These are phyloP conservation scores for Zygaena filipendulae DNA, from an alignment of 2,888 invertebrate genomes.

Conservation along the genomic window DNA sequence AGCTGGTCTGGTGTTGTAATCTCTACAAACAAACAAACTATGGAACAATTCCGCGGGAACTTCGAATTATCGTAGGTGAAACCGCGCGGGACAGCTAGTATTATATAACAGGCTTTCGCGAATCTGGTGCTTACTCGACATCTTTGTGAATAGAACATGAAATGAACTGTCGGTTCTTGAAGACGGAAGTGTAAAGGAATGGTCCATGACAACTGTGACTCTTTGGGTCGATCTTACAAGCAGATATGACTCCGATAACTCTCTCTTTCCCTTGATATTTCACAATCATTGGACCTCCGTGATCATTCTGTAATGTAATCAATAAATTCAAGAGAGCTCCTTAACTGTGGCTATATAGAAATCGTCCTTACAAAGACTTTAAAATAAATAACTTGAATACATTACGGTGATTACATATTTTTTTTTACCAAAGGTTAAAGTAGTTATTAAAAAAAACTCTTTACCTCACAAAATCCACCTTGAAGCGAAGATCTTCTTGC, in stretches of 20 bases:
- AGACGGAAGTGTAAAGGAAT: constrained; percentile 54
- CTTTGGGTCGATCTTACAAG: constrained; percentile 57
- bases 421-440: no score
- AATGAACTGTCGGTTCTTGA: constrained; percentile 50
- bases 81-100: no score
- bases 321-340: not conserved
- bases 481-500: constrained; percentile 38
- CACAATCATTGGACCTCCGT: constrained; percentile 52
- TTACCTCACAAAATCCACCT: constrained; percentile 58
- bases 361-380: no score
- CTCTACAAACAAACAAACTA: no score
- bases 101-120: no score
- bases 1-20: no score
- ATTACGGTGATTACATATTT: no score
- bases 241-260: constrained; percentile 51
- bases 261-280: constrained; percentile 44
- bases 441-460: no score
- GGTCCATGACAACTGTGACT: constrained; percentile 55
- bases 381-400: no score
- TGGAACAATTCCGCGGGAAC: no score
- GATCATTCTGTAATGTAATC: constrained; percentile 39
- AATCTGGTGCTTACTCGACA: constrained; percentile 47
- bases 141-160: constrained; percentile 55
- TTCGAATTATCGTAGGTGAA: no score
- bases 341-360: no score